phyloP scores from a whole-genome alignment of 2,888 invertebrate species.

The Augochlorella aurata region DNA sequence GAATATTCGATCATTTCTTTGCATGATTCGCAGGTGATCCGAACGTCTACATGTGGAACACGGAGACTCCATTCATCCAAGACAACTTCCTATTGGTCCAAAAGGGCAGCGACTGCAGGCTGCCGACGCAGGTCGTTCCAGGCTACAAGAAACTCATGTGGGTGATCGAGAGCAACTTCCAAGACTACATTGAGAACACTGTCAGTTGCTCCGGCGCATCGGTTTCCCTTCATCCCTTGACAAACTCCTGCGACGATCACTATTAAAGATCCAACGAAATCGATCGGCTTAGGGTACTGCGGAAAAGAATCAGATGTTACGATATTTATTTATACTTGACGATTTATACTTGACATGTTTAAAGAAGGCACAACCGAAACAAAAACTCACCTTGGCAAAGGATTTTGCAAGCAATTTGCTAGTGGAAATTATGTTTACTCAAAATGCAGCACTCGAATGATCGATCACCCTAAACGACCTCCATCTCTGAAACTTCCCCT shows the following conservation, averaged over 20 bases:
- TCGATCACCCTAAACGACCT: not conserved
- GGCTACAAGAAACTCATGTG: constrained; percentile 85
- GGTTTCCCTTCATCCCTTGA: constrained; percentile 85
- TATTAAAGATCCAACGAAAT: not conserved
- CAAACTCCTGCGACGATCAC: constrained; percentile 82
- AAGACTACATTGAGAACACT: constrained; percentile 85
- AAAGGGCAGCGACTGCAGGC: constrained; percentile 84
- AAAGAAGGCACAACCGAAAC: not conserved
- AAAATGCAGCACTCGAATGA: not conserved
- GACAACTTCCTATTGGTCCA: constrained; percentile 85
- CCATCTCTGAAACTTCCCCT: not conserved
- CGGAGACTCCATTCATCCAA: constrained; percentile 83
- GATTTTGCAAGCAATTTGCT: not conserved
- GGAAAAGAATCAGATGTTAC: not conserved
- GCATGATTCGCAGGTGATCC: constrained; percentile 81
- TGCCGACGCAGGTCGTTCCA: constrained; percentile 85
- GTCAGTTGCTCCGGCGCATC: constrained; percentile 86
- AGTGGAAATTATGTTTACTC: not conserved
- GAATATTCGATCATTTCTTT: not conserved
- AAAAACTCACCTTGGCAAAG: not conserved
- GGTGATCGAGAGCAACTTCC: constrained; percentile 87
- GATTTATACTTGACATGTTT: not conserved
- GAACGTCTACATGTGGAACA: constrained; percentile 86
- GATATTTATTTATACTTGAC: no score
- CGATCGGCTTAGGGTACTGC: not conserved